phyloP scores from a whole-genome alignment of 2,888 invertebrate genomes.

The Eurois occulta region DNA sequence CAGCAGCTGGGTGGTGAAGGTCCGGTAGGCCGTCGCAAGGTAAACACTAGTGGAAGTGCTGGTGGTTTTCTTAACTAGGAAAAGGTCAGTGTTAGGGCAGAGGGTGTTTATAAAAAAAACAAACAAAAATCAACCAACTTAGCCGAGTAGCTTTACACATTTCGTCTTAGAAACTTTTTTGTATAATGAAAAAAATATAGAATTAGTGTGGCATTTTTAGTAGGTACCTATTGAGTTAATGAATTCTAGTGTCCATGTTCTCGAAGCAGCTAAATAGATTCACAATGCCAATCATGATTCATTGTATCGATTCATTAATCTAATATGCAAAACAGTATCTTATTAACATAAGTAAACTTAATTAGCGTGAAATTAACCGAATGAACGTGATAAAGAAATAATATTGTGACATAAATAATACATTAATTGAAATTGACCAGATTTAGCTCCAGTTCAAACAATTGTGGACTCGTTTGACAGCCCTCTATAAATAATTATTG shows the following conservation, averaged over 20 bases:
- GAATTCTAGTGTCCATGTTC: background rate
- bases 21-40: background rate
- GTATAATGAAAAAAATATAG: background rate
- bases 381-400: constrained; percentile 27
- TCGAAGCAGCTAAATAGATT: background rate
- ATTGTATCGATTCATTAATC: constrained; percentile 23
- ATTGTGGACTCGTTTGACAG: constrained; percentile 1
- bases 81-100: background rate
- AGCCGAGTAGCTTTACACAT: background rate
- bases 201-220: too few relatives aligned
- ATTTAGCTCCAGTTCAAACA: constrained; percentile 2
- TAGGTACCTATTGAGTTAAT: background rate
- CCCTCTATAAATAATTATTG: constrained; percentile 7
- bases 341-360: constrained; percentile 48
- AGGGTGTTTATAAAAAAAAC: background rate
- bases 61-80: background rate
- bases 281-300: background rate
- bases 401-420: constrained; percentile 31
- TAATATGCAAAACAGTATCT: constrained; percentile 28
- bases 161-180: background rate
- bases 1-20: background rate
- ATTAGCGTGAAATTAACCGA: constrained; percentile 40
- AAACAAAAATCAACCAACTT: background rate
- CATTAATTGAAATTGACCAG: background rate
- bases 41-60: background rate